Conservation (phyloP, 2,888 invertebrate genomes). For the Cryptocheilus praepositus region DNA sequence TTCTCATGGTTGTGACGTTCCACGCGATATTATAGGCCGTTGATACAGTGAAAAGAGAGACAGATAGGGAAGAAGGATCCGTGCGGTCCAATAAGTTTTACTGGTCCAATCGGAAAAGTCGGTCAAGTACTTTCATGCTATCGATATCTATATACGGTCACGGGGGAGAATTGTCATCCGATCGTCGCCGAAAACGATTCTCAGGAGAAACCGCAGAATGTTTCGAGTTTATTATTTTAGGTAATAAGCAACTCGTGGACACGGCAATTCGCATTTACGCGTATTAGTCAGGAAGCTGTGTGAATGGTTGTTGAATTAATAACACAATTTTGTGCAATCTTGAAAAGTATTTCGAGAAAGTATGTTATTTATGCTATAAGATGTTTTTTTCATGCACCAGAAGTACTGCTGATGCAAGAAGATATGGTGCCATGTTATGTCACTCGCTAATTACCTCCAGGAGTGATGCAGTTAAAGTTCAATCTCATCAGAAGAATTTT, state of each 20-base stretch:
- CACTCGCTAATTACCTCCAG: too few species aligned
- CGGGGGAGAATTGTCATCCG: slow-evolving; percentile 34
- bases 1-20: slow-evolving; percentile 11
- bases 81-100: slow-evolving; percentile 42
- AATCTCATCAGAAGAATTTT: too few species aligned
- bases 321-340: too few species aligned
- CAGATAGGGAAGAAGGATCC: slow-evolving; percentile 1
- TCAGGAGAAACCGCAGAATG: slow-evolving; percentile 20
- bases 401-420: too few species aligned
- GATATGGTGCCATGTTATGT: too few species aligned
- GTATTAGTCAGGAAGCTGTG: not conserved
- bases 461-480: too few species aligned
- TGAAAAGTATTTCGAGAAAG: too few species aligned
- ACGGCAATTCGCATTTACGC: slow-evolving; percentile 13
- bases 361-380: too few species aligned
- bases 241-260: slow-evolving; percentile 22
- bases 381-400: too few species aligned
- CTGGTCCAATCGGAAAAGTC: slow-evolving; percentile 47
- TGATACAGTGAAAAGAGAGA: slow-evolving; percentile 8
- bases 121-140: slow-evolving; percentile 45
- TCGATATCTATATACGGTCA: slow-evolving; percentile 39
- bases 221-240: slow-evolving; percentile 45
- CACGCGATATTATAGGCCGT: slow-evolving; percentile 27
- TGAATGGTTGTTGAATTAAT: too few species aligned
- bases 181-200: slow-evolving; percentile 33